These are phyloP conservation scores for Eudasyphora cyanicolor DNA, from an alignment of 2,888 invertebrate genomes.

Conservation along the genomic window DNA sequence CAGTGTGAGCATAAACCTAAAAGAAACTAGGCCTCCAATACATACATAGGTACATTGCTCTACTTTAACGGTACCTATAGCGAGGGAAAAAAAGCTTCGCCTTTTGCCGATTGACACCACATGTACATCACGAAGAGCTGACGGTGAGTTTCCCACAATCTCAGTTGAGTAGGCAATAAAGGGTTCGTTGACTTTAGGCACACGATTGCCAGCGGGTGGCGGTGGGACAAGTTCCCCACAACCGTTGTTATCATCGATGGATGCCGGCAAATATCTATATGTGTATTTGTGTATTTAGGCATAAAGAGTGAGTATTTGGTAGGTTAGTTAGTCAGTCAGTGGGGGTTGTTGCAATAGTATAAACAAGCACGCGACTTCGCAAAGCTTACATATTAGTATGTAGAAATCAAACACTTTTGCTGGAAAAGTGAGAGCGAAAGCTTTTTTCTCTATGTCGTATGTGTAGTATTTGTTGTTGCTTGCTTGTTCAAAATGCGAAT, in stretches of 20 bases:
- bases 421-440: conserved; percentile 63
- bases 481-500: neutral
- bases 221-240: neutral
- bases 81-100: conserved; percentile 29
- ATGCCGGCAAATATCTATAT: neutral
- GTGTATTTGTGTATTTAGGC: too few species aligned
- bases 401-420: conserved; percentile 6
- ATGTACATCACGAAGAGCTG: neutral
- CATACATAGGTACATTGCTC: too few species aligned
- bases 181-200: conserved; percentile 23
- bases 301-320: too few species aligned
- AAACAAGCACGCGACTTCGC: conserved; percentile 55
- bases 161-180: neutral
- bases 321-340: neutral
- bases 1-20: conserved; percentile 31
- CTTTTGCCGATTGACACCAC: neutral
- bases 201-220: neutral
- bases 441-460: conserved; percentile 27
- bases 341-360: neutral
- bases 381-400: conserved; percentile 36
- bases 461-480: neutral
- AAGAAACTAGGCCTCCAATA: conserved; percentile 24
- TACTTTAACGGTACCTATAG: conserved; percentile 1
- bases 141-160: neutral
- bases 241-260: conserved; percentile 28